Evolutionary conservation across 2,888 invertebrate species (phyloP).

Genomic region (Chrysina gloriosa): DNA sequence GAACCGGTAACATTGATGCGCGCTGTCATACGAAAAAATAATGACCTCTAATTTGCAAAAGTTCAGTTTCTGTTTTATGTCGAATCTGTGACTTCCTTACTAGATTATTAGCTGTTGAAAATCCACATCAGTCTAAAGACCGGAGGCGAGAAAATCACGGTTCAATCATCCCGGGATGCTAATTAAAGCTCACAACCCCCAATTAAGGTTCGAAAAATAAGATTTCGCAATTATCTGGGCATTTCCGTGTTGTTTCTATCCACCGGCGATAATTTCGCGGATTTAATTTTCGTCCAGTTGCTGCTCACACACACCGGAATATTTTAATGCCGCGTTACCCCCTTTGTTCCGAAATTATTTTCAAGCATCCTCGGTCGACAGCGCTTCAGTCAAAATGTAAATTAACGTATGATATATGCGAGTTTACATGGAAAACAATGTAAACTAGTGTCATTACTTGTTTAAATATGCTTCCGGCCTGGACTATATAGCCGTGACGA

Average conservation of each 20-base stretch:
- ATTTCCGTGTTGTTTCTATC: not conserved
- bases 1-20: not conserved
- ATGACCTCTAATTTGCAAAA: not conserved
- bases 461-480: constrained; percentile 49
- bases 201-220: not conserved
- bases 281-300: no score
- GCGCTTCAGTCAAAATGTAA: constrained; percentile 44
- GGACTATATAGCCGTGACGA: constrained; percentile 20
- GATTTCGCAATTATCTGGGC: not conserved
- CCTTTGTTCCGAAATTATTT: constrained; percentile 25
- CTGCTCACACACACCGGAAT: not conserved
- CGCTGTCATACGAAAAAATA: not conserved
- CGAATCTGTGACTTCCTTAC: not conserved
- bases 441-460: constrained; percentile 52
- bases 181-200: not conserved
- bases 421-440: constrained; percentile 49
- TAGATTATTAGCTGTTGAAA: not conserved
- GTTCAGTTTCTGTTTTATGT: not conserved
- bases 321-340: constrained; percentile 29
- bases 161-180: not conserved
- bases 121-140: not conserved
- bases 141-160: not conserved
- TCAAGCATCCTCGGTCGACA: constrained; percentile 23
- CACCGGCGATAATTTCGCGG: not conserved
- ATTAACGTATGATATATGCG: constrained; percentile 45